Evolutionary conservation across 2,888 invertebrate species (phyloP).

Genomic region (Agrenia bidenticulata): DNA sequence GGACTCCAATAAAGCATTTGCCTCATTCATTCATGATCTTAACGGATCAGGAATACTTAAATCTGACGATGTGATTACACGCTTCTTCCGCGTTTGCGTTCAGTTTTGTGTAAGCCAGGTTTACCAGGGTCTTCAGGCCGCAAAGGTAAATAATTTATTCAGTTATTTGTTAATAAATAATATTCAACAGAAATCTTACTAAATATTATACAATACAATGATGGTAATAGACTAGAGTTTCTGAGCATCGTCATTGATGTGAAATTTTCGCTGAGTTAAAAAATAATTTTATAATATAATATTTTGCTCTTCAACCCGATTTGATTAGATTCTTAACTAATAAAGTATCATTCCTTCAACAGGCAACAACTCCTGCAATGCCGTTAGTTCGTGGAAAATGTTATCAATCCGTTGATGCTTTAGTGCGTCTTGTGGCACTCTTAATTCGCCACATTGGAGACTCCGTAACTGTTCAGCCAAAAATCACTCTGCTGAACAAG

Average conservation of each 20-base stretch:
- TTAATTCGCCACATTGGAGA: conserved; percentile 94
- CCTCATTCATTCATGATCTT: conserved; percentile 91
- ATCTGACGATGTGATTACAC: conserved; percentile 93
- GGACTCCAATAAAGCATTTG: conserved; percentile 87
- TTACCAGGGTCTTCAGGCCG: conserved; percentile 51
- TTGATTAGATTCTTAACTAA: too few relatives aligned
- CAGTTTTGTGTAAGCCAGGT: conserved; percentile 52
- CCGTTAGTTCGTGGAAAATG: conserved; percentile 81
- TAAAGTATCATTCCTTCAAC: not conserved
- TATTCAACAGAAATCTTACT: too few relatives aligned
- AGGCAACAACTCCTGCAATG: conserved; percentile 42
- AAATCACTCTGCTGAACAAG: conserved; percentile 95
- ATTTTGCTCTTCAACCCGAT: too few relatives aligned
- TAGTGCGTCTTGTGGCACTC: conserved; percentile 87
- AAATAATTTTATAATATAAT: too few relatives aligned
- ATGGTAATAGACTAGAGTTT: not conserved
- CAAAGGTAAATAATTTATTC: conserved; percentile 5
- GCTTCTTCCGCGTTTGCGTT: conserved; percentile 92
- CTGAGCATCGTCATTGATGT: too few relatives aligned
- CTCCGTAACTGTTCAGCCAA: conserved; percentile 86
- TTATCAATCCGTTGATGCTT: conserved; percentile 93
- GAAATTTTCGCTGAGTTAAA: too few relatives aligned
- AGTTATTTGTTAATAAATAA: too few relatives aligned
- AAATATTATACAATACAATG: not conserved
- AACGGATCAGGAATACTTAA: conserved; percentile 93